Evolutionary conservation across 2,797 vertebrate genomes (phyloP).

Genomic region (Coracias cyanogaster): DNA sequence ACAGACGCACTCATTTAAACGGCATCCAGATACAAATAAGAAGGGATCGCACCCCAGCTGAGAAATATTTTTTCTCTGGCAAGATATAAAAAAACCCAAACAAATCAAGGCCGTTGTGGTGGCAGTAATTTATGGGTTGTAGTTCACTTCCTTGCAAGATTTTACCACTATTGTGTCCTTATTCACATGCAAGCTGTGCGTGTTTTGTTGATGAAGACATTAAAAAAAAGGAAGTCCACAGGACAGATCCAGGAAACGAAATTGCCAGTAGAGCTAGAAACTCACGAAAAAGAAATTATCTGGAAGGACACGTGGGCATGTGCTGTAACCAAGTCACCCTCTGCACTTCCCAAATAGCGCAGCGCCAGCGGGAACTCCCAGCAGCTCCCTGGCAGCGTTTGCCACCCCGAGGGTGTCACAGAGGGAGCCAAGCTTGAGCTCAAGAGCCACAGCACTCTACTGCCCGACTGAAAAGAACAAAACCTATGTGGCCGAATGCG

Average conservation of each 20-base stretch:
- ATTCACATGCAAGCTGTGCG: neutral
- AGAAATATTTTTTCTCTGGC: neutral
- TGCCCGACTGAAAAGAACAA: neutral
- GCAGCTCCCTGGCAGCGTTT: neutral
- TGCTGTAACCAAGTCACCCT: neutral
- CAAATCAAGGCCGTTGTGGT: neutral
- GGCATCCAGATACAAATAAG: neutral
- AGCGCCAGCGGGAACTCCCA: neutral
- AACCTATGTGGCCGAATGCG: neutral
- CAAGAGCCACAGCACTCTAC: neutral
- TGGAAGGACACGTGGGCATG: neutral
- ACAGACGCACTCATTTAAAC: neutral
- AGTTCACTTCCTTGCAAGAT: neutral
- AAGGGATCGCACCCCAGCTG: neutral
- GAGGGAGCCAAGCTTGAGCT: neutral
- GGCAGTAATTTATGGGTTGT: neutral
- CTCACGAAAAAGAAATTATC: neutral
- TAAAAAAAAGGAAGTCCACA: neutral
- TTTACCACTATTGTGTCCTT: neutral
- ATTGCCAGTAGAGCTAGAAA: neutral
- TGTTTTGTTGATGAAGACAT: neutral
- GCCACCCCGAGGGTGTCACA: neutral
- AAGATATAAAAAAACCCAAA: neutral
- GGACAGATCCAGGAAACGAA: neutral
- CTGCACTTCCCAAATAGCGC: neutral